Conservation (phyloP, 2,113 vertebrate genomes). For the human (Homo sapiens) region GRCh38 chr15:64121501-64122000, state of each 20-base stretch:
- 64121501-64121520: background rate
- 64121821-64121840: background rate
- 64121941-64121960: constrained; percentile 17
- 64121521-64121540: background rate
- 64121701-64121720: constrained; percentile 30
- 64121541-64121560: background rate
- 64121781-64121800: constrained; percentile 34
- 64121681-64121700: background rate
- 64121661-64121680: background rate
- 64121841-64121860: constrained; percentile 44
- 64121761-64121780: background rate
- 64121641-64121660: background rate
- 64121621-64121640: background rate
- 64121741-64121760: background rate
- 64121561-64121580: constrained; percentile 36
- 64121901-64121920: background rate
- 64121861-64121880: constrained; percentile 29
- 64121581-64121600: background rate
- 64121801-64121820: constrained; percentile 13
- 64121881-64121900: constrained; percentile 4
- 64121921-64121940: background rate
- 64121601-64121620: background rate
- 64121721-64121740: constrained; percentile 7
- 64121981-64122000: background rate
- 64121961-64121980: constrained; percentile 46